phyloP scores from a whole-genome alignment of 2,888 invertebrate species.

The Hypselothyrea guttata region DNA sequence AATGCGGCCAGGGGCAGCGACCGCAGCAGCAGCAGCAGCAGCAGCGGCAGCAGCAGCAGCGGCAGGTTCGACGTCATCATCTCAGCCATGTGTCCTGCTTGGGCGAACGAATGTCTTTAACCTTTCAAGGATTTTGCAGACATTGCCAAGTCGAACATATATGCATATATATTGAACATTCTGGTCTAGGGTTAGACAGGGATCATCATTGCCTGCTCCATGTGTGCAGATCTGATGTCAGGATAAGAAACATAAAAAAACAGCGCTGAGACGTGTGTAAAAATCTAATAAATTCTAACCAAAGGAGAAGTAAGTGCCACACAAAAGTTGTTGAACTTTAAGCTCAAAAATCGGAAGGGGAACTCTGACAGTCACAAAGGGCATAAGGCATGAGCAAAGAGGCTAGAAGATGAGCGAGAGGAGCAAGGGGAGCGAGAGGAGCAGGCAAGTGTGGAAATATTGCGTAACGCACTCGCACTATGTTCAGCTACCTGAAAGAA shows the following conservation, averaged over 20 bases:
- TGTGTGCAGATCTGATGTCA: conserved; percentile 55
- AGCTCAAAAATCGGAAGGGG: conserved; percentile 19
- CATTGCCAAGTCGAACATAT: conserved; percentile 50
- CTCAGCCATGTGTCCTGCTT: conserved; percentile 53
- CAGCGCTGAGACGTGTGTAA: conserved; percentile 47
- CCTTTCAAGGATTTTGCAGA: conserved; percentile 79
- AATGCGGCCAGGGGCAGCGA: conserved; percentile 72
- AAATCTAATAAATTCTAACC: conserved; percentile 59
- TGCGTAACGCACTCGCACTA: conserved; percentile 49
- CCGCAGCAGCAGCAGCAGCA: conserved; percentile 66
- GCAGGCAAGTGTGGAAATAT: conserved; percentile 2
- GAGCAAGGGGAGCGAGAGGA: not conserved
- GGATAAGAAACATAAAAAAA: no score
- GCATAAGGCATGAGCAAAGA: conserved; percentile 4
- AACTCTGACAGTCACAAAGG: not conserved
- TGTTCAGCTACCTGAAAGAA: conserved; percentile 37
- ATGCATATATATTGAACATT: conserved; percentile 64
- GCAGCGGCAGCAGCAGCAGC: conserved; percentile 17
- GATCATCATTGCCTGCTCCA: not conserved
- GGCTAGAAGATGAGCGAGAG: not conserved
- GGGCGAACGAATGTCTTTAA: conserved; percentile 73
- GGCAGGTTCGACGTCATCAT: conserved; percentile 24
- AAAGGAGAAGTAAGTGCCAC: conserved; percentile 18
- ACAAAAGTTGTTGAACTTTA: conserved; percentile 71
- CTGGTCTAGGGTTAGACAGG: conserved; percentile 19